Conservation (phyloP, 2,888 invertebrate species). For the Unio pictorum region DNA sequence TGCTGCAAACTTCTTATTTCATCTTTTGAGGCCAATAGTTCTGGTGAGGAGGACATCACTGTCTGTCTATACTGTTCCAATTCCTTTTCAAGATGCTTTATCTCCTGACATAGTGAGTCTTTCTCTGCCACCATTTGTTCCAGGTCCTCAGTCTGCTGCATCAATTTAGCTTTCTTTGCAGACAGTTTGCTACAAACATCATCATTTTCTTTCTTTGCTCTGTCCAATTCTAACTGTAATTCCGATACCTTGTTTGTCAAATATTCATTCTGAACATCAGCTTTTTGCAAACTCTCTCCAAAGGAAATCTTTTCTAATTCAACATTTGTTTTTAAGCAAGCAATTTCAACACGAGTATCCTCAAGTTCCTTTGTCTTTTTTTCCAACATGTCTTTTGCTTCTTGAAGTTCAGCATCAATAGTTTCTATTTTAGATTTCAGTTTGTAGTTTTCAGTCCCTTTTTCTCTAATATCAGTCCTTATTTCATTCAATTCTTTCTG, state of each 20-base stretch:
- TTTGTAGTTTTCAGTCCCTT: slow-evolving; percentile 2
- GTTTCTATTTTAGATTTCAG: slow-evolving; percentile 4
- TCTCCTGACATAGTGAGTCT: neutral
- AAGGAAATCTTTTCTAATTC: neutral
- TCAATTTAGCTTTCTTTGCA: no score
- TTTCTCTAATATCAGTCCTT: slow-evolving; percentile 2
- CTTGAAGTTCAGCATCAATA: slow-evolving; percentile 7
- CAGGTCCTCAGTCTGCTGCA: neutral
- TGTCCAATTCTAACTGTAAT: neutral
- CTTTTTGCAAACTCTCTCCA: neutral
- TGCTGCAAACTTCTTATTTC: no score
- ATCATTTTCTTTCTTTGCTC: neutral
- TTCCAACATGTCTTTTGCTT: slow-evolving; percentile 16
- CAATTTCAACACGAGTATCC: no score
- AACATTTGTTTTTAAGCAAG: neutral
- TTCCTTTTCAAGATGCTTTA: no score
- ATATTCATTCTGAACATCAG: slow-evolving; percentile 3
- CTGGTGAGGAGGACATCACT: no score
- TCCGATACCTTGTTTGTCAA: slow-evolving; percentile 1
- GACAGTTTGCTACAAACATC: no score
- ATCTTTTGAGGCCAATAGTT: no score
- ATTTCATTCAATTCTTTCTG: slow-evolving; percentile 1
- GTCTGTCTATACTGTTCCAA: no score
- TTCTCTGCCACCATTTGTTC: neutral
- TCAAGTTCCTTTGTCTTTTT: no score